Evolutionary conservation across 1,140 invertebrate species (phyloP), one percentile per base, ranked within the genome.

Genomic region (Chionoecetes opilio): DNA sequence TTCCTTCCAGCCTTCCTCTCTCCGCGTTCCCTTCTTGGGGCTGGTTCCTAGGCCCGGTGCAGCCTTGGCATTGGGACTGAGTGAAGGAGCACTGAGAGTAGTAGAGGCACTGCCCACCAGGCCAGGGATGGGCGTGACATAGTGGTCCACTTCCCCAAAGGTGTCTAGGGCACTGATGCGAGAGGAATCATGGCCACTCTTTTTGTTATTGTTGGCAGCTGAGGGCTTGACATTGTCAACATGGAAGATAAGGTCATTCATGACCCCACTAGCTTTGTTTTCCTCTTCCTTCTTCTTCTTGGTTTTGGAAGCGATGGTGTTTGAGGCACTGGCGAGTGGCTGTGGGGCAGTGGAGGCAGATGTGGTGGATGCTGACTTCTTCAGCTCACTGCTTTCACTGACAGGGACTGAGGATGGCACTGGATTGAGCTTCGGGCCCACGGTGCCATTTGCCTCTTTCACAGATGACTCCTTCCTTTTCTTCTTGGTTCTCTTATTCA

Each of bases 1-100:
- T 94, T 96, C 96, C 38, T 96, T 99, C 99, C 99, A 99, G 9
- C 99, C 99, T 97, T 99, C 99, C 96, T 99, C 99, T 90, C 98
- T 97, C 34, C 95, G 92, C 95, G 98, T 98, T 96, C 98, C 97
- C 96, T 98, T 98, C 96, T 98, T 98, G 0, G 98, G 98, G 97
- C 98, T 98, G 1, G 97, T 96, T 37, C 96, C 95, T 41, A 95
- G 87, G 26, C 94, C 95, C n/a, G 96, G 92, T 21, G 82, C 26
- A 37, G 82, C 63, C 84, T 95, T 93, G 32, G 91, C 93, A 90
- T 95, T 95, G 46, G 94, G 91, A 92, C 94, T 95, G 38, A 94
- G 87, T 37, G 93, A 88, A 14, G 96, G 92, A 29, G 93, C 91
- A 93, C 96, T 93, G 96, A 96, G 53, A 96, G 93, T 93, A 96